These are phyloP conservation scores for Sceloporus tristichus DNA, from an alignment of 2,113 vertebrate species.

Conservation along the genomic window DNA sequence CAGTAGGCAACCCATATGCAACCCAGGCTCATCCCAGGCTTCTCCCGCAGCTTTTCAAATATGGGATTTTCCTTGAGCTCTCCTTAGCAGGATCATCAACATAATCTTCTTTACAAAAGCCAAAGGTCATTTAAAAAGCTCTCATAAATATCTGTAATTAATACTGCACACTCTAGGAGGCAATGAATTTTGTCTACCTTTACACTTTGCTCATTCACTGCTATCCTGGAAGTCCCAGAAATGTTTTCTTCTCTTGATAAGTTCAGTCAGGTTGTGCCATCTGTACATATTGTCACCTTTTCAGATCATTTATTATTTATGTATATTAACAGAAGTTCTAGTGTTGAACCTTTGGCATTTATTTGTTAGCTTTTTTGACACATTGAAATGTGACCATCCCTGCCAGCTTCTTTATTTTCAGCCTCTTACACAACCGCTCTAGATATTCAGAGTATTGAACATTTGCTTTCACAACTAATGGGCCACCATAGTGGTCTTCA, in stretches of 20 bases:
- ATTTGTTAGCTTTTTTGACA: neutral
- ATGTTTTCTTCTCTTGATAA: conserved; percentile 20
- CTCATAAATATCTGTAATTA: neutral
- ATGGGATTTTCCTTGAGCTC: too few relatives aligned
- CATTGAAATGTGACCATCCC: too few relatives aligned
- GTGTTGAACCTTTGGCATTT: too few relatives aligned
- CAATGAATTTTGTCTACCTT: neutral
- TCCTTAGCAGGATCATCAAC: too few relatives aligned
- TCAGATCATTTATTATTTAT: neutral
- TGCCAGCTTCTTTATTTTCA: neutral
- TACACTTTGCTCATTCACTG: neutral
- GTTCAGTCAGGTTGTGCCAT: conserved; percentile 9
- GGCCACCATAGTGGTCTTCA: accelerated
- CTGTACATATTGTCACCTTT: conserved; percentile 9
- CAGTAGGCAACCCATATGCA: too few relatives aligned
- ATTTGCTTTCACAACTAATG: conserved; percentile 11
- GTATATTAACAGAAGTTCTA: neutral
- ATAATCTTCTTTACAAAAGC: too few relatives aligned
- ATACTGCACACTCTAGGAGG: neutral
- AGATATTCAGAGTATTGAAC: neutral
- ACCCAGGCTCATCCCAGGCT: too few relatives aligned
- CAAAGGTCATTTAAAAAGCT: neutral
- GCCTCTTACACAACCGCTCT: conserved; percentile 17
- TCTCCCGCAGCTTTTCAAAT: too few relatives aligned
- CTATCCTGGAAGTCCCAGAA: neutral